These are phyloP conservation scores for Vandiemenella viatica DNA, from an alignment of 2,888 invertebrate species.

Conservation along the genomic window DNA sequence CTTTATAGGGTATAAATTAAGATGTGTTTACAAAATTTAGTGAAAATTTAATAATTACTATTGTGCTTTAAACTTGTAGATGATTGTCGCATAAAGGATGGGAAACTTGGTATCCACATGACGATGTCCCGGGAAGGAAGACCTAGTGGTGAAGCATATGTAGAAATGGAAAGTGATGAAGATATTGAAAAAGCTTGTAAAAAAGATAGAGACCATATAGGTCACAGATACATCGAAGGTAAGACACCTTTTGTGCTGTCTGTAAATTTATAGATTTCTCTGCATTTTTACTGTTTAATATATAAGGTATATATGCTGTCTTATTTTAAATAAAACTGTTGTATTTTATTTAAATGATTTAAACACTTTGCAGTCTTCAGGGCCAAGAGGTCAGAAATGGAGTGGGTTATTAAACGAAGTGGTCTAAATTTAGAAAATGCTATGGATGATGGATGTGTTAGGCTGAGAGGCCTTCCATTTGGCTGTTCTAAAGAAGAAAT, in stretches of 20 bases:
- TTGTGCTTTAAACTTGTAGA: constrained; percentile 22
- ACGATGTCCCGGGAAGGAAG: constrained; percentile 73
- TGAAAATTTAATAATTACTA: constrained; percentile 4
- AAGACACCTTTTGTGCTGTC: constrained; percentile 10
- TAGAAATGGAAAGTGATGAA: constrained; percentile 60
- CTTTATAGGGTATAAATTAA: no score
- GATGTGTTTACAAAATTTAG: no score
- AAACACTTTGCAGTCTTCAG: constrained; percentile 51
- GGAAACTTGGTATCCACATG: constrained; percentile 60
- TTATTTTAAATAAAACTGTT: no score
- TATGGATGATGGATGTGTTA: constrained; percentile 60
- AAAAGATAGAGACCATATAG: constrained; percentile 78
- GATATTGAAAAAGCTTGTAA: constrained; percentile 68
- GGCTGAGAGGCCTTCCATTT: constrained; percentile 85
- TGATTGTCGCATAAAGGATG: constrained; percentile 41
- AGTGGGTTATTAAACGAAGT: constrained; percentile 70
- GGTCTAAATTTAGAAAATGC: constrained; percentile 50
- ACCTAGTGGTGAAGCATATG: constrained; percentile 82
- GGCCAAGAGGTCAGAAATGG: constrained; percentile 78
- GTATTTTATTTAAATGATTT: background rate
- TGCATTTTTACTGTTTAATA: constrained; percentile 46
- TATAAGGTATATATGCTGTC: background rate
- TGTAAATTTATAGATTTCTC: constrained; percentile 17
- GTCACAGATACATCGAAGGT: constrained; percentile 81
- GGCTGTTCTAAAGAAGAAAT: constrained; percentile 92